Conservation (phyloP, 2,113 vertebrate genomes). For the Oxyruncus cristatus region DNA sequence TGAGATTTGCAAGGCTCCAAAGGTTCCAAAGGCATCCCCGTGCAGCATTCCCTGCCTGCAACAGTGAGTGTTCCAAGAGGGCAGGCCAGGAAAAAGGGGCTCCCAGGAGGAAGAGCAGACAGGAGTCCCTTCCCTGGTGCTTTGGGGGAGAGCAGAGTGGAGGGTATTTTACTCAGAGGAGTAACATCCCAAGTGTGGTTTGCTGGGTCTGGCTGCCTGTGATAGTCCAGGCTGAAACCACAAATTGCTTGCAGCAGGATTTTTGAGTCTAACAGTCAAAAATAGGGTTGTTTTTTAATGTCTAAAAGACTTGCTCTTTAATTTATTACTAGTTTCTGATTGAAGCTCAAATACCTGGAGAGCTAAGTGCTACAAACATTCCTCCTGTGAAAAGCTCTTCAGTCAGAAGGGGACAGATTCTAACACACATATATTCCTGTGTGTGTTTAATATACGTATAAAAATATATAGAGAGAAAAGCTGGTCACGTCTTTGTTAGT, state of each 20-base stretch:
- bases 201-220: background rate
- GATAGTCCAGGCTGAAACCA: background rate
- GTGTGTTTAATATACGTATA: background rate
- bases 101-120: background rate
- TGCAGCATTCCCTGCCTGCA: background rate
- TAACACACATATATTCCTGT: background rate
- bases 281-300: background rate
- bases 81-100: background rate
- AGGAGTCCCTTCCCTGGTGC: background rate
- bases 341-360: background rate
- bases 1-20: background rate
- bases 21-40: background rate
- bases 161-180: background rate
- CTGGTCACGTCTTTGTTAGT: background rate
- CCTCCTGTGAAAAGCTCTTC: background rate
- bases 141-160: background rate
- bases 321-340: background rate
- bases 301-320: background rate
- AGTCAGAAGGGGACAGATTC: background rate
- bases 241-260: background rate
- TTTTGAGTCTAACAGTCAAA: background rate
- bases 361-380: background rate
- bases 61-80: background rate
- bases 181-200: background rate
- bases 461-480: background rate